These are phyloP conservation scores for Ephestia elutella DNA, from an alignment of 1,140 invertebrate genomes.

Conservation along the genomic window DNA sequence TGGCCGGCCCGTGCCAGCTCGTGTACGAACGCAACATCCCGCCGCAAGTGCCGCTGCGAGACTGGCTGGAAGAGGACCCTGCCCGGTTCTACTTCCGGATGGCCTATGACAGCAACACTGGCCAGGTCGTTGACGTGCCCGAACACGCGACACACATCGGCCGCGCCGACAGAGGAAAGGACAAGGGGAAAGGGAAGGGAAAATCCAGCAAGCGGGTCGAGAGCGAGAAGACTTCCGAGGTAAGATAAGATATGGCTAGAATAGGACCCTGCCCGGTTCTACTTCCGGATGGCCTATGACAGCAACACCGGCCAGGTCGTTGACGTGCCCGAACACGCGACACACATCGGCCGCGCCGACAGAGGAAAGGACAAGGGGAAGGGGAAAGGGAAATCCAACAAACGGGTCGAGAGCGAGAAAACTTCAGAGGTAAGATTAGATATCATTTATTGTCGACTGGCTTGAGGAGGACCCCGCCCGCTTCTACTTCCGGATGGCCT, in stretches of 20 bases:
- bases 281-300: constrained; percentile 84
- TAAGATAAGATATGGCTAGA: too few species aligned
- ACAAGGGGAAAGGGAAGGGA: constrained; percentile 82
- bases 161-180: constrained; percentile 76
- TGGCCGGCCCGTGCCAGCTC: constrained; percentile 56
- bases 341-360: constrained; percentile 75
- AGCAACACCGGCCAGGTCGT: constrained; percentile 74
- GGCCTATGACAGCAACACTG: constrained; percentile 77
- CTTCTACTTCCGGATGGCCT: constrained; percentile 86
- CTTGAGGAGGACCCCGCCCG: constrained; percentile 78
- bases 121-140: constrained; percentile 79
- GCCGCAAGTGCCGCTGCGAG: constrained; percentile 61
- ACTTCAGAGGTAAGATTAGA: constrained; percentile 48
- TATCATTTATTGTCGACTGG: too few species aligned
- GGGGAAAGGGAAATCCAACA: constrained; percentile 80
- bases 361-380: constrained; percentile 81
- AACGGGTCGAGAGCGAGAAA: constrained; percentile 32
- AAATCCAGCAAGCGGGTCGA: constrained; percentile 73
- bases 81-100: constrained; percentile 86
- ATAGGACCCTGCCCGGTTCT: constrained; percentile 82
- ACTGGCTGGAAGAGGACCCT: constrained; percentile 79
- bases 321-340: constrained; percentile 78
- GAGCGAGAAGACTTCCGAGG: constrained; percentile 36
- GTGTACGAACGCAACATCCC: constrained; percentile 62
- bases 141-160: constrained; percentile 76